Conservation (phyloP, 2,888 invertebrate species). For the Drosophila imparisetae region DNA sequence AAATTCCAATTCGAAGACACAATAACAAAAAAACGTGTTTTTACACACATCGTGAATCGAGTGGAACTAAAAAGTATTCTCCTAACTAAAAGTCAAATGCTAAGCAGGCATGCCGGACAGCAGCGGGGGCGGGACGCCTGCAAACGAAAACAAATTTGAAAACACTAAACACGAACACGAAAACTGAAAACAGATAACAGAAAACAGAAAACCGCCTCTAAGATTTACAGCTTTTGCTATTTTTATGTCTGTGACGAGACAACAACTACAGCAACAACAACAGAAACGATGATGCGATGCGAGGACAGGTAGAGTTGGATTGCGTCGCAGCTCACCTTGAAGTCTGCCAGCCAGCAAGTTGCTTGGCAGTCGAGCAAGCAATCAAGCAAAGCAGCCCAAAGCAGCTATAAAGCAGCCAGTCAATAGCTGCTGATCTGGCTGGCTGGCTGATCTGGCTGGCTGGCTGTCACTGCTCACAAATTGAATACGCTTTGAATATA, state of each 20-base stretch:
- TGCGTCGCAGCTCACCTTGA: constrained; percentile 71
- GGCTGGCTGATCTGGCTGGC: background rate
- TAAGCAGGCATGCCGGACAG: constrained; percentile 14
- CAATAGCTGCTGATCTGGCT: constrained; percentile 43
- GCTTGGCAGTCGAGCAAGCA: constrained; percentile 34
- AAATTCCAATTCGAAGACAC: constrained; percentile 38
- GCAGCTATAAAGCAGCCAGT: constrained; percentile 40
- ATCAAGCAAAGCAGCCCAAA: constrained; percentile 52
- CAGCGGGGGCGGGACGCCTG: constrained; percentile 3
- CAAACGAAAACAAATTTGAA: constrained; percentile 5
- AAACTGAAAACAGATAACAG: constrained; percentile 16
- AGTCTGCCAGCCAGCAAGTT: constrained; percentile 29
- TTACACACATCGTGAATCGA: constrained; percentile 3
- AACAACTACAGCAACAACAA: constrained; percentile 6
- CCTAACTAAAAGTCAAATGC: constrained; percentile 50
- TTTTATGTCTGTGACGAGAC: constrained; percentile 58
- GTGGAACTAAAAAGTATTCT: constrained; percentile 28
- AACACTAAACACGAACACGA: constrained; percentile 3
- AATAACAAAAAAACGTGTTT: constrained; percentile 51
- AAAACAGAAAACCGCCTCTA: constrained; percentile 36
- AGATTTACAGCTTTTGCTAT: constrained; percentile 54
- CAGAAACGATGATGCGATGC: constrained; percentile 16
- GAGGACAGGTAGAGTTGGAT: constrained; percentile 69
- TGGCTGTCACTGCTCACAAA: constrained; percentile 16
- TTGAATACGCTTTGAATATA: constrained; percentile 22